These are phyloP conservation scores for Centrocercus urophasianus DNA, from an alignment of 2,113 vertebrate genomes.

Conservation along the genomic window DNA sequence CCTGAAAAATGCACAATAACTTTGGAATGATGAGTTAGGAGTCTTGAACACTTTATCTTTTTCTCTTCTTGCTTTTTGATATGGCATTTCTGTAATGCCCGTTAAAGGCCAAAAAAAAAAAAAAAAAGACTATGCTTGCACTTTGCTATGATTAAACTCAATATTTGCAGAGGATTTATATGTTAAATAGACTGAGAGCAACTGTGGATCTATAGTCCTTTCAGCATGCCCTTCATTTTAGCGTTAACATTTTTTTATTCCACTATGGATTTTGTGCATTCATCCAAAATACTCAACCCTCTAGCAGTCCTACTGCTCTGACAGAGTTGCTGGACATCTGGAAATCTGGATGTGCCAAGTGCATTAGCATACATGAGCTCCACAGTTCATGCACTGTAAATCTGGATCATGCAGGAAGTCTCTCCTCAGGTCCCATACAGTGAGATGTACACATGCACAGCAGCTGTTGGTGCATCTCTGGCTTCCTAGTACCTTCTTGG, in stretches of 20 bases:
- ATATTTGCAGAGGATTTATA: not conserved
- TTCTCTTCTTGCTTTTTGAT: not conserved
- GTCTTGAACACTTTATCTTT: accelerated
- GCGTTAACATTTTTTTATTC: not conserved
- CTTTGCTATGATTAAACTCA: not conserved
- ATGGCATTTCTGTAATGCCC: not conserved
- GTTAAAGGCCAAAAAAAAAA: not conserved
- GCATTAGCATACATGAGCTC: not conserved
- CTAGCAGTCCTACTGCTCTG: not conserved
- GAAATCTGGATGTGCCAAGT: not conserved
- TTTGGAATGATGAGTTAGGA: not conserved
- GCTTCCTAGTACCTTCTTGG: conserved; percentile 14
- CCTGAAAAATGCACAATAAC: not conserved
- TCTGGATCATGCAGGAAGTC: not conserved
- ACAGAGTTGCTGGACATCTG: conserved; percentile 11
- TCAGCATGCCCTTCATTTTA: not conserved
- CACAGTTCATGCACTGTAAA: accelerated
- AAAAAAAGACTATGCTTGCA: not conserved
- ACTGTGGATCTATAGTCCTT: not conserved
- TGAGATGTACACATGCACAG: not conserved
- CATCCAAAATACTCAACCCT: not conserved
- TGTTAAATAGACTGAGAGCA: not conserved
- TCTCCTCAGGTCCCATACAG: not conserved
- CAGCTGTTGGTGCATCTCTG: not conserved
- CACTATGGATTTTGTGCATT: not conserved